Evolutionary conservation across 2,113 vertebrate genomes (phyloP), one percentile per base, ranked within the genome.

Genomic region (Pungitius pungitius): DNA sequence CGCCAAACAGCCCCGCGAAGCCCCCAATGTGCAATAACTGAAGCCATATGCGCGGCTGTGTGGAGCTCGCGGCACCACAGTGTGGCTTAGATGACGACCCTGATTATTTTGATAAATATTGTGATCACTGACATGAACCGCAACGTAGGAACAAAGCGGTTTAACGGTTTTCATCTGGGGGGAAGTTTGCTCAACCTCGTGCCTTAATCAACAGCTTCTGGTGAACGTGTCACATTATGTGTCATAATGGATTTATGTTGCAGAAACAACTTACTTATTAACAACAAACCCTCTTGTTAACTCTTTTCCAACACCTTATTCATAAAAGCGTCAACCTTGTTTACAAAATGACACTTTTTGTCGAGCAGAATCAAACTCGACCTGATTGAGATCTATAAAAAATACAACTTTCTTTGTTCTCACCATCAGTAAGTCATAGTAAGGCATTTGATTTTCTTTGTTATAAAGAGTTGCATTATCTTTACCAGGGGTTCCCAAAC

Each of bases 41-140:
- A 78, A 87, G 69, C 82, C 90, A 90, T 69, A 81, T 90, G 88
- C 72, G 47, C n/a, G 58, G 40, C 3, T 42, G 72, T 51, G 77
- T 63, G 69, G 57, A 66, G 52, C 52, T 40, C 0, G 12, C 51
- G 65, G 67, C 63, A 40, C 49, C 10, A 60, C 33, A 55, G 54
- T 57, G 62, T 51, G 75, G 65, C 52, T 76, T n/a, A 54, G 66
- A 70, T 57, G 55, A 64, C 62, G 63, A 4, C 47, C 35, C 30
- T 56, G 72, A 64, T 77, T 69, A 73, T 71, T 59, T 47, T 65
- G 75, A 61, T 75, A 64, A 75, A 82, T 69, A 62, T 30, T 55
- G 40, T 66, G 62, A 77, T 77, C 33, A 1, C 52, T 71, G 45
- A 65, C 40, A 33, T 64, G n/a, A 70, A 69, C 22, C 35, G 47